These are phyloP conservation scores for Aphelocoma coerulescens DNA, from an alignment of 2,113 vertebrate genomes.

Conservation along the genomic window DNA sequence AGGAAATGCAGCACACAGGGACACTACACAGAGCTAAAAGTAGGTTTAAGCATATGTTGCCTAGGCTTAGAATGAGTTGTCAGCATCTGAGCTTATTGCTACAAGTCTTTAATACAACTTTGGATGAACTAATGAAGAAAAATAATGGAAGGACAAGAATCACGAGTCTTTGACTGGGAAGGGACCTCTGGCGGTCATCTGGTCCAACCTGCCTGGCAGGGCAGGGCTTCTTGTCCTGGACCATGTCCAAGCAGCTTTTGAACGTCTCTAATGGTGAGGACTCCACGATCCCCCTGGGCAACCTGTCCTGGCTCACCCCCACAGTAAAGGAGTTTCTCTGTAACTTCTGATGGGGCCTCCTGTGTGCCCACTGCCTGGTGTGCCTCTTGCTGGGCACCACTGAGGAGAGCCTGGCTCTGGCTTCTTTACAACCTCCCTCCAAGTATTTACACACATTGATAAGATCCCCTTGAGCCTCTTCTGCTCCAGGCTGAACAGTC, in stretches of 20 bases:
- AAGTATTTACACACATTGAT: fast-evolving
- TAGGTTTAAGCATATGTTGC: not conserved
- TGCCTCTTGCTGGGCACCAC: not conserved
- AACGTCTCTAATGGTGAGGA: not conserved
- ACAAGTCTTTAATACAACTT: not conserved
- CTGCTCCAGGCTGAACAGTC: not conserved
- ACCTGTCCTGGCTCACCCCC: not conserved
- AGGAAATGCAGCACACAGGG: not conserved
- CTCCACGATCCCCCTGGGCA: not conserved
- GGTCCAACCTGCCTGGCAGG: not conserved
- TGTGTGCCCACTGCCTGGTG: not conserved
- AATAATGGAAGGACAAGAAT: not conserved
- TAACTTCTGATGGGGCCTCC: not conserved
- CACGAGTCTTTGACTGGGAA: not conserved
- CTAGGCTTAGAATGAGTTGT: not conserved
- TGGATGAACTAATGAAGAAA: not conserved
- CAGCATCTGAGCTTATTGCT: not conserved
- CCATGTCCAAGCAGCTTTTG: not conserved
- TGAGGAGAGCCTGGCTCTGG: not conserved
- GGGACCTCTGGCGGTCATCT: not conserved
- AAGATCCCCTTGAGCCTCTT: not conserved
- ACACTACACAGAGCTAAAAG: not conserved
- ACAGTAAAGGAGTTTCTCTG: not conserved
- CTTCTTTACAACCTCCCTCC: not conserved
- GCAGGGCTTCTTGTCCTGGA: not conserved